These are phyloP conservation scores for Crotalus viridis DNA, from an alignment of 2,113 vertebrate species.

Conservation along the genomic window DNA sequence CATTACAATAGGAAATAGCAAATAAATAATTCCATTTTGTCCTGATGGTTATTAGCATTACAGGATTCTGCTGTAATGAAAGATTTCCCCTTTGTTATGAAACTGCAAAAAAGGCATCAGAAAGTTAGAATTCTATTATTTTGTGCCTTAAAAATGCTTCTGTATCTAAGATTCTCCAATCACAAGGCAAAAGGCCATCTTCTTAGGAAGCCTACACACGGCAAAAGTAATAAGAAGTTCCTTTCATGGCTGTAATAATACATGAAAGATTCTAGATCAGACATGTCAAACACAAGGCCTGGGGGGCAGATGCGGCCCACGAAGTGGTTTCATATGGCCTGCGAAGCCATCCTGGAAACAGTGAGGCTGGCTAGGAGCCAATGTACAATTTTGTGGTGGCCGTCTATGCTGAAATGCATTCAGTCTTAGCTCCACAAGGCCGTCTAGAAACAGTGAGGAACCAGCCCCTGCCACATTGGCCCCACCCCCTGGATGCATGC, in stretches of 20 bases:
- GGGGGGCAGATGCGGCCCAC: no score
- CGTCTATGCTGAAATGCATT: no score
- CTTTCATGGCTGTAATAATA: background rate
- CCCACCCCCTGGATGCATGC: no score
- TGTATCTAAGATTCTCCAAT: background rate
- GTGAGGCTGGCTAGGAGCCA: no score
- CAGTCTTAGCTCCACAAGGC: no score
- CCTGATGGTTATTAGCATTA: background rate
- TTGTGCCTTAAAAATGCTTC: background rate
- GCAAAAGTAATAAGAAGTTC: background rate
- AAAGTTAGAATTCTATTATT: background rate
- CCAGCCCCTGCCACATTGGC: no score
- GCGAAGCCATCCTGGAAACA: no score
- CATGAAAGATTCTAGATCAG: background rate
- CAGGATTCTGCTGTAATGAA: background rate
- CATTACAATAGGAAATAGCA: background rate
- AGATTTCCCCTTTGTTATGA: background rate
- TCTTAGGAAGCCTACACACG: background rate
- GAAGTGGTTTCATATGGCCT: no score
- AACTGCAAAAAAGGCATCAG: background rate
- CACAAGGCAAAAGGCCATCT: background rate
- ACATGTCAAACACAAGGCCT: no score
- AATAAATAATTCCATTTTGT: background rate
- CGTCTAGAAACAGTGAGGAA: no score
- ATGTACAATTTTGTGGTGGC: no score